Evolutionary conservation across 37 sponge, comb jelly and placozoan genomes (phyloP).

Genomic region (Trichoplax adhaerens): DNA sequence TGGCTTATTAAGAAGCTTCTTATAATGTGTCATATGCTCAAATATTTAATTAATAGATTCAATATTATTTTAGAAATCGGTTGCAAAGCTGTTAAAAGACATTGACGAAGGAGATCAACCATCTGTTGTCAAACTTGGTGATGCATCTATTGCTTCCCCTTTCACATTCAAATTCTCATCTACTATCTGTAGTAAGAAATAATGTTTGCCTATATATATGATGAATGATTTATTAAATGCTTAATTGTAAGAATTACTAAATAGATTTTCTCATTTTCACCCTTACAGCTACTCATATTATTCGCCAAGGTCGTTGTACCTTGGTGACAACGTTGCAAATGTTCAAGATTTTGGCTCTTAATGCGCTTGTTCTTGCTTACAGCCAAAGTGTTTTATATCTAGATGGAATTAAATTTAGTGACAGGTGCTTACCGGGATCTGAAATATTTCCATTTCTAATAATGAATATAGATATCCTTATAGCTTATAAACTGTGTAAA

Average conservation of each 20-base stretch:
- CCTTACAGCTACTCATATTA: constrained; percentile 57
- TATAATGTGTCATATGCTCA: too few relatives aligned
- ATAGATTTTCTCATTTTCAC: not conserved
- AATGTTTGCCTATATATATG: not conserved
- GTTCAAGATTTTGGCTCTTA: constrained; percentile 98
- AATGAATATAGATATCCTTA: not conserved
- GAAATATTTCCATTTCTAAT: not conserved
- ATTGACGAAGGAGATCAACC: constrained; percentile 36
- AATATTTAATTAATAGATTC: too few relatives aligned
- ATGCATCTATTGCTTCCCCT: constrained; percentile 97
- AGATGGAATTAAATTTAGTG: constrained; percentile 95
- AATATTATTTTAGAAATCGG: constrained; percentile 9
- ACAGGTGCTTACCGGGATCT: constrained; percentile 30
- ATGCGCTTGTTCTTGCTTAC: constrained; percentile 90
- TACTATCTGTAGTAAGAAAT: constrained; percentile 34
- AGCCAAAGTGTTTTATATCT: constrained; percentile 91
- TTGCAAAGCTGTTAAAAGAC: constrained; percentile 21
- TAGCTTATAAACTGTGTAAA: not conserved
- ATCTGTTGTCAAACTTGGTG: constrained; percentile 76
- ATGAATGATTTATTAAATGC: not conserved
- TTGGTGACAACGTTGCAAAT: constrained; percentile 95
- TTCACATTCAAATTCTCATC: constrained; percentile 76
- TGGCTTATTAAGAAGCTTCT: too few relatives aligned
- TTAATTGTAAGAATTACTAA: not conserved
- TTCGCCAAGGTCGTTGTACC: constrained; percentile 89